phyloP scores from a whole-genome alignment of 2,888 invertebrate genomes.

The Caenorhabditis afra region DNA sequence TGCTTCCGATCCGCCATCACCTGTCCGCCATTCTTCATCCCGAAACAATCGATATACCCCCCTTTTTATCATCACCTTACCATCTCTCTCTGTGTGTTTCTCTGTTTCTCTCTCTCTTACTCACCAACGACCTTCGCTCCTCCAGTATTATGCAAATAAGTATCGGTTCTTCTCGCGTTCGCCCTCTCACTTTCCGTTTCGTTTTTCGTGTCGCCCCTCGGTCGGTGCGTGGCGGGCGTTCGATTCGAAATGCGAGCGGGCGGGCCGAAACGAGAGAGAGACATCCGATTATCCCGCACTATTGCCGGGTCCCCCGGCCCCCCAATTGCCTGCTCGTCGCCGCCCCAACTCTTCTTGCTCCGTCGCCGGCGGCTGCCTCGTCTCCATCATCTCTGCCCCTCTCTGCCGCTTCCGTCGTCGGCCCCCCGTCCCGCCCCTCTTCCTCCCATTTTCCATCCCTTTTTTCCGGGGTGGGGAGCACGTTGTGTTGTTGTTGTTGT shows the following conservation, averaged over 20 bases:
- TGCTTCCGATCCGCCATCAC: neutral
- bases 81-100: constrained; percentile 19
- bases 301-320: constrained; percentile 17
- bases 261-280: constrained; percentile 28
- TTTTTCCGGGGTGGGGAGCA: constrained; percentile 3
- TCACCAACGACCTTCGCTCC: constrained; percentile 11
- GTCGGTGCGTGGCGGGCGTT: constrained; percentile 21
- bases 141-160: constrained; percentile 33
- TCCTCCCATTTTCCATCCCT: constrained; percentile 12
- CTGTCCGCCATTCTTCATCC: neutral
- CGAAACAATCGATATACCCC: constrained; percentile 17
- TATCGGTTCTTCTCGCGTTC: neutral
- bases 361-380: constrained; percentile 8
- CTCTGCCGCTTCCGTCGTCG: constrained; percentile 5
- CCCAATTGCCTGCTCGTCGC: constrained; percentile 32
- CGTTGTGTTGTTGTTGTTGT: constrained; percentile 39
- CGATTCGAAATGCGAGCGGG: neutral
- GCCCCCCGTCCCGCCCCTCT: constrained; percentile 27
- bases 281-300: constrained; percentile 57
- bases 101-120: neutral
- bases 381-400: constrained; percentile 13
- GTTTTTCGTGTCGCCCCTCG: neutral
- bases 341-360: too few species aligned
- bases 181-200: neutral
- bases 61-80: neutral